Conservation (phyloP, 1,140 invertebrate genomes). For the Drosophila paulistorum region DNA sequence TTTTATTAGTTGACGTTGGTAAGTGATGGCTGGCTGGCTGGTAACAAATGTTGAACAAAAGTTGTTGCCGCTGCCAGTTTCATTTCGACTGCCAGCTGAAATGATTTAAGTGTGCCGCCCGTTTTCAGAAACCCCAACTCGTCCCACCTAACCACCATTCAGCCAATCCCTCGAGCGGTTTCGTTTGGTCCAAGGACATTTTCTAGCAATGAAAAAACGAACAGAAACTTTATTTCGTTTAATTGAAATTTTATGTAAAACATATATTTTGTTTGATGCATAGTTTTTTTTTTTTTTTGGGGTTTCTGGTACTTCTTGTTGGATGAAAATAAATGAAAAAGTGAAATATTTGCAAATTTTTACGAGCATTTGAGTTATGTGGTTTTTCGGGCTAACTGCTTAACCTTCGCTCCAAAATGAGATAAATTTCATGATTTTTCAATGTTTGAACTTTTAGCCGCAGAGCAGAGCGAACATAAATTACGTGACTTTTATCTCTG, state of each 20-base stretch:
- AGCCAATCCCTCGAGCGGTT: constrained; percentile 18
- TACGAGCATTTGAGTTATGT: constrained; percentile 73
- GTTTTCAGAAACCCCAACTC: constrained; percentile 30
- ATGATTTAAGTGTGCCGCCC: constrained; percentile 73
- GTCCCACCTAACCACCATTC: background rate
- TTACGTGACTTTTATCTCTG: constrained; percentile 54
- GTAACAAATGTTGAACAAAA: constrained; percentile 71
- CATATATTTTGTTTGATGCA: constrained; percentile 72
- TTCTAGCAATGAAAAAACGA: constrained; percentile 20
- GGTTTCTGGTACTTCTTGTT: background rate
- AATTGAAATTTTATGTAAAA: constrained; percentile 82
- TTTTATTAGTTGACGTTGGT: constrained; percentile 62
- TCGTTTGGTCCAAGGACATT: constrained; percentile 51
- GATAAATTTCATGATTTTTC: constrained; percentile 78
- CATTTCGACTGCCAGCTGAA: constrained; percentile 70
- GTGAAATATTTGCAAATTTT: constrained; percentile 71
- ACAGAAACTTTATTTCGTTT: constrained; percentile 74
- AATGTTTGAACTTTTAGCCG: constrained; percentile 71
- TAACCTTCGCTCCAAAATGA: constrained; percentile 65
- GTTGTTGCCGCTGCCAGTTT: constrained; percentile 70
- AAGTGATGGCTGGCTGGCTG: constrained; percentile 54
- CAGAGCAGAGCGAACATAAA: constrained; percentile 68
- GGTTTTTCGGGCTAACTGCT: constrained; percentile 42
- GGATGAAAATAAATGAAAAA: constrained; percentile 25
- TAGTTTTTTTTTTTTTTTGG: constrained; percentile 48